A percentile compares a stretch with the other conserved stretches of the same genome.
Evolutionary conservation across 1,140 invertebrate species (phyloP).

Genomic region (Danaus plexippus): DNA sequence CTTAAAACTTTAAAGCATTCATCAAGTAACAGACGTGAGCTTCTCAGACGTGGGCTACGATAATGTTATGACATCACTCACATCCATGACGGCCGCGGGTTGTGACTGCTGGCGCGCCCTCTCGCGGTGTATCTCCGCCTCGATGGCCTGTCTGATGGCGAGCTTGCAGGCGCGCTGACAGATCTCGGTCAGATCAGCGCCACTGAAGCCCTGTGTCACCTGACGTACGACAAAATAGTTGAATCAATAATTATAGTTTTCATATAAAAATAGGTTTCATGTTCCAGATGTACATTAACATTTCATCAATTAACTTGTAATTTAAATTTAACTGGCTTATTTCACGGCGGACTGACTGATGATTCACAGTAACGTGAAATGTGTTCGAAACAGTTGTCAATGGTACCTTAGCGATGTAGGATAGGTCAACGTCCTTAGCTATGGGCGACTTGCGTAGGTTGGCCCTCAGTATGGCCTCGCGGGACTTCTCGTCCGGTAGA

Average conservation of each 20-base stretch:
- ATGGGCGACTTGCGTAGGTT: conserved; percentile 98
- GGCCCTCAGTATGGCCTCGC: conserved; percentile 95
- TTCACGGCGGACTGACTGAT: too few relatives aligned
- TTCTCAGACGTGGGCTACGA: too few relatives aligned
- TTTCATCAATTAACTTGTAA: too few relatives aligned
- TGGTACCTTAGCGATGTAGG: conserved; percentile 92
- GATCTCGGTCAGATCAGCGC: conserved; percentile 99
- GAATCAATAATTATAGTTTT: neutral
- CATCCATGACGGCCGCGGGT: conserved; percentile 89
- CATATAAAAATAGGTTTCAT: too few relatives aligned
- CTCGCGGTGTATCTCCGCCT: conserved; percentile 93
- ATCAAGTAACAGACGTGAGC: too few relatives aligned
- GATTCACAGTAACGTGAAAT: too few relatives aligned
- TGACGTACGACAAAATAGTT: neutral
- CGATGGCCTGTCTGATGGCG: conserved; percentile 98
- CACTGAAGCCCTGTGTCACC: conserved; percentile 89
- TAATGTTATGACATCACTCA: conserved; percentile 66
- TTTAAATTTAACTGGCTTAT: too few relatives aligned
- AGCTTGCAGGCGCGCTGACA: conserved; percentile 99
- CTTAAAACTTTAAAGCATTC: neutral
- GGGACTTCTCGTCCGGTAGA: conserved; percentile 97
- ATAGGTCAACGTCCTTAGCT: conserved; percentile 94
- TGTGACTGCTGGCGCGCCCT: conserved; percentile 79
- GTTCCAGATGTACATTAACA: too few relatives aligned
- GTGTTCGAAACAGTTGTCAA: too few relatives aligned